phyloP scores from a whole-genome alignment of 2,113 vertebrate genomes.

The Limanda limanda region DNA sequence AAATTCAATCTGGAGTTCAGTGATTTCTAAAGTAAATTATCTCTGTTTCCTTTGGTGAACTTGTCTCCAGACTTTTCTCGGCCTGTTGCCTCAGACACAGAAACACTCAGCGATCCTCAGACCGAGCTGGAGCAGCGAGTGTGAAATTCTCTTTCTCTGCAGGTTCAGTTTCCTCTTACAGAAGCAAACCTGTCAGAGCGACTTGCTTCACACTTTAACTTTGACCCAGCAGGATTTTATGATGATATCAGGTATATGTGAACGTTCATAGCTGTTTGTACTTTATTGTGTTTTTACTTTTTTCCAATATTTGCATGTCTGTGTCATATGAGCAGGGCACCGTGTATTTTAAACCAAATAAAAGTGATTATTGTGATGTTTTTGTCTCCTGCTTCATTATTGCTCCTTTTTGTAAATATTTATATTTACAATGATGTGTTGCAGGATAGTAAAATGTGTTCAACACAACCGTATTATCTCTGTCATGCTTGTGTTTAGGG shows the following conservation, averaged over 20 bases:
- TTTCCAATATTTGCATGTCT: not conserved
- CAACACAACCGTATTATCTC: no score
- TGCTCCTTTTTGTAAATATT: not conserved
- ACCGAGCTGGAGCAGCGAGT: conserved; percentile 27
- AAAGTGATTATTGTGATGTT: no score
- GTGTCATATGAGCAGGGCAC: not conserved
- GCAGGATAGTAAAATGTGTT: no score
- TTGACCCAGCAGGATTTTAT: conserved; percentile 33
- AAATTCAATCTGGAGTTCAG: no score
- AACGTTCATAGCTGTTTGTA: no score
- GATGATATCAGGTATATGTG: not conserved
- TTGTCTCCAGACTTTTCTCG: not conserved
- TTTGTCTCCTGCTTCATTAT: not conserved
- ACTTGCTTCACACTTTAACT: conserved; percentile 49
- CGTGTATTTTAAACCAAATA: not conserved
- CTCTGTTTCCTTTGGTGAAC: no score
- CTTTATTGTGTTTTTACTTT: no score
- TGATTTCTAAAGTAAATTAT: no score
- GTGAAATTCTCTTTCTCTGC: conserved; percentile 59
- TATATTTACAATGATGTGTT: no score
- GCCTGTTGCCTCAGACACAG: not conserved
- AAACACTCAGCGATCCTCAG: not conserved
- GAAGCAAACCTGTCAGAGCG: not conserved
- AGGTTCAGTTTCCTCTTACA: conserved; percentile 62
- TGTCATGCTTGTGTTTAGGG: conserved; percentile 16